Conservation (phyloP, 1,140 invertebrate species). For the Cydia strobilella region DNA sequence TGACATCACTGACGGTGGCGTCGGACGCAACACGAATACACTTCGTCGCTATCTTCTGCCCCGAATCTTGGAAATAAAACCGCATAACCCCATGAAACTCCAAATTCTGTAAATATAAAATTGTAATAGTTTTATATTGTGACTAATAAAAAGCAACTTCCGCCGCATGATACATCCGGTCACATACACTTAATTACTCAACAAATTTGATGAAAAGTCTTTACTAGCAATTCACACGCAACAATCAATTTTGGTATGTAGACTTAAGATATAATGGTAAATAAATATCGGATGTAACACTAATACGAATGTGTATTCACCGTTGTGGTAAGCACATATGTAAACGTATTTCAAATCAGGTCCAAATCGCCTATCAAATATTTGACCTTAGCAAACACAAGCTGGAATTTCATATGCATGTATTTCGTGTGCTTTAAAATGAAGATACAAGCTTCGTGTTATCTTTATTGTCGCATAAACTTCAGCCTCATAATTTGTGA, state of each 20-base stretch:
- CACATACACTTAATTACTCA: neutral
- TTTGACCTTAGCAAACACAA: neutral
- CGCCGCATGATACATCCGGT: neutral
- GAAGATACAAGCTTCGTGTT: neutral
- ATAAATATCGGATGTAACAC: conserved; percentile 11
- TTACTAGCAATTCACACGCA: neutral
- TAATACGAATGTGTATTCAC: neutral
- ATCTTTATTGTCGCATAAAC: neutral
- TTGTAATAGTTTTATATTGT: neutral
- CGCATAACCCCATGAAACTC: conserved; percentile 99
- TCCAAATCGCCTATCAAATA: neutral
- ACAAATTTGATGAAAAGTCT: neutral
- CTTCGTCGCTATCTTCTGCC: conserved; percentile 99
- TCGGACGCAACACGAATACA: conserved; percentile 98
- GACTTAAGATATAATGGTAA: neutral
- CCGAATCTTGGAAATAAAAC: conserved; percentile 99
- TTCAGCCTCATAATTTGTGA: neutral
- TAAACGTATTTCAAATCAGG: neutral
- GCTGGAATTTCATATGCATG: neutral
- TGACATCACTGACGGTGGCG: conserved; percentile 96
- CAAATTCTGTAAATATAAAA: conserved; percentile 86
- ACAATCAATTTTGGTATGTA: neutral
- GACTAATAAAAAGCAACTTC: neutral
- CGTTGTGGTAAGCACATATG: neutral
- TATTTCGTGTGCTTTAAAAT: neutral